These are phyloP conservation scores for Erynnis tages DNA, from an alignment of 2,888 invertebrate species.

Conservation along the genomic window DNA sequence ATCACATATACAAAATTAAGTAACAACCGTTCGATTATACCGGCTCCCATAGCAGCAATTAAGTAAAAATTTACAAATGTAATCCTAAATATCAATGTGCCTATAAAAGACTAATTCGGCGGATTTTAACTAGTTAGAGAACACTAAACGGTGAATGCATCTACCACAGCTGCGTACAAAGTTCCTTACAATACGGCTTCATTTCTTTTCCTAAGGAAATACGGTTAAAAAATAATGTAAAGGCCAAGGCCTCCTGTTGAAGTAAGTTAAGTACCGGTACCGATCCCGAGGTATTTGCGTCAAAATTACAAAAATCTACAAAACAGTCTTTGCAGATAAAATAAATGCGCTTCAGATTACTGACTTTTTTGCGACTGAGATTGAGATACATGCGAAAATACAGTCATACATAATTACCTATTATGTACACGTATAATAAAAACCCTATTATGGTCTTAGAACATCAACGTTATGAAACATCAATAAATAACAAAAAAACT, in stretches of 20 bases:
- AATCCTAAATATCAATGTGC: constrained; percentile 35
- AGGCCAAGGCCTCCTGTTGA: background rate
- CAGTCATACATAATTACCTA: constrained; percentile 16
- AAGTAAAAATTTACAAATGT: constrained; percentile 33
- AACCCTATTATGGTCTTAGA: constrained; percentile 53
- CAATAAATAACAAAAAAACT: constrained; percentile 73
- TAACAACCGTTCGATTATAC: background rate
- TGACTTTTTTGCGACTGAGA: constrained; percentile 4
- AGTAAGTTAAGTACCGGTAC: constrained; percentile 15
- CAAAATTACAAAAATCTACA: constrained; percentile 1
- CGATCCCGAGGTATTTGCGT: constrained; percentile 1
- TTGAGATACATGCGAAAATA: constrained; percentile 4
- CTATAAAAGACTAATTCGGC: constrained; percentile 77
- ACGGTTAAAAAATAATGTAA: constrained; percentile 14
- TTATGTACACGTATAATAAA: constrained; percentile 12
- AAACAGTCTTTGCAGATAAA: constrained; percentile 1
- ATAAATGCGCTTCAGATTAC: constrained; percentile 8
- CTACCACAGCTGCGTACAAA: constrained; percentile 10
- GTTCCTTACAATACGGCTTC: constrained; percentile 24
- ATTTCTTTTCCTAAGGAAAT: background rate
- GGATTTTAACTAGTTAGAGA: constrained; percentile 62
- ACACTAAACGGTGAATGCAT: constrained; percentile 65
- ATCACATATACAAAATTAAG: background rate
- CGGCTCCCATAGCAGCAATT: constrained; percentile 10
- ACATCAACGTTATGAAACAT: constrained; percentile 76